phyloP scores from a whole-genome alignment of 2,113 vertebrate species.

The Formicarius rufipectus region DNA sequence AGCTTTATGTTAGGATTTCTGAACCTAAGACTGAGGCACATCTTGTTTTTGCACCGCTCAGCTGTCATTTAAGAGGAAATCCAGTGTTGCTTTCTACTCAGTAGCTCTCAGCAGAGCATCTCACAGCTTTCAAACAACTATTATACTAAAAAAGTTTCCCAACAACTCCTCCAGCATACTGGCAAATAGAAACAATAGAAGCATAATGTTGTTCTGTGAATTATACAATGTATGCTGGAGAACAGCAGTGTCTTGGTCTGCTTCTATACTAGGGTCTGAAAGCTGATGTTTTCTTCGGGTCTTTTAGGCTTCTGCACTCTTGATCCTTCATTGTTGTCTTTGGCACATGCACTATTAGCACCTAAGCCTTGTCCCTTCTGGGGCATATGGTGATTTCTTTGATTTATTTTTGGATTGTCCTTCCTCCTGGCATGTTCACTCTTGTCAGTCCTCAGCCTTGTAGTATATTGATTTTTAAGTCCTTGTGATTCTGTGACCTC shows the following conservation, averaged over 20 bases:
- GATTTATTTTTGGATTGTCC: background rate
- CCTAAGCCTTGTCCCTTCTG: background rate
- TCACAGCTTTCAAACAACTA: background rate
- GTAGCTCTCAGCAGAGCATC: background rate
- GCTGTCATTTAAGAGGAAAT: background rate
- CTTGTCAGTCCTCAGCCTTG: background rate
- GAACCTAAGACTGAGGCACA: background rate
- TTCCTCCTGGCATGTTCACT: background rate
- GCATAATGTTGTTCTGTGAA: background rate
- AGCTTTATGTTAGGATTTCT: background rate
- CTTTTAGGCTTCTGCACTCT: background rate
- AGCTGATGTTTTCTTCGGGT: background rate
- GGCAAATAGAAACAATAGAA: background rate
- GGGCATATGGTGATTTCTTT: background rate
- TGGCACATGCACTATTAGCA: background rate
- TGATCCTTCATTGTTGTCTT: background rate
- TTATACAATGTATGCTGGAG: background rate
- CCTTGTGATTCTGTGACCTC: background rate
- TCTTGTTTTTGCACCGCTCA: background rate
- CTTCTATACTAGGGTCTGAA: background rate
- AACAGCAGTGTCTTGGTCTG: background rate
- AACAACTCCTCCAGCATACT: background rate
- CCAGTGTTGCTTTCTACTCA: background rate
- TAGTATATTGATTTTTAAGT: background rate
- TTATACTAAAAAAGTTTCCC: background rate